These are phyloP conservation scores for Polietes domitor DNA, from an alignment of 2,888 invertebrate genomes.

Conservation along the genomic window DNA sequence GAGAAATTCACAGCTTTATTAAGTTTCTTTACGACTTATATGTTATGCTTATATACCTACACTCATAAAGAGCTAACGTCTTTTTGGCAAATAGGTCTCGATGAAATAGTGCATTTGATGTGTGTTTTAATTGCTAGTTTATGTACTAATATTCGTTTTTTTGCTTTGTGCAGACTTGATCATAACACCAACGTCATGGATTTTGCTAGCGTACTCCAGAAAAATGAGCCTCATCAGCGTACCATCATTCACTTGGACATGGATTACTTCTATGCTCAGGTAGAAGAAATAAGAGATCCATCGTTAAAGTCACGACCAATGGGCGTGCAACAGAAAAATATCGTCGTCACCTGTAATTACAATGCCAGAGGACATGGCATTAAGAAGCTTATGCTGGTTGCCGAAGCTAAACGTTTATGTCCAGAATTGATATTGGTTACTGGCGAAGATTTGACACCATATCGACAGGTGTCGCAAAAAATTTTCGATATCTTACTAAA, in stretches of 20 bases:
- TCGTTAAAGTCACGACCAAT: conserved; percentile 85
- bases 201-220: conserved; percentile 75
- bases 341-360: conserved; percentile 93
- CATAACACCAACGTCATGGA: conserved; percentile 71
- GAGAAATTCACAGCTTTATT: too few species aligned
- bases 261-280: conserved; percentile 93
- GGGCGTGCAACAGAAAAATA: conserved; percentile 92
- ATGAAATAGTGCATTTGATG: too few species aligned
- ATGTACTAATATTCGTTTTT: too few species aligned
- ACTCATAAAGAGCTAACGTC: too few species aligned
- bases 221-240: conserved; percentile 83
- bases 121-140: too few species aligned
- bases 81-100: too few species aligned
- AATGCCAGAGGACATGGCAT: conserved; percentile 89
- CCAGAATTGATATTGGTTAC: conserved; percentile 88
- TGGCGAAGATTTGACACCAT: conserved; percentile 92
- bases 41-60: too few species aligned
- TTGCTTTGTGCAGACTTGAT: neutral
- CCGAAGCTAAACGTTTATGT: conserved; percentile 88
- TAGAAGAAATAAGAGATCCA: conserved; percentile 89
- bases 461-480: conserved; percentile 89
- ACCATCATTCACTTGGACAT: conserved; percentile 91
- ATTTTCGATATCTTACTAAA: conserved; percentile 87
- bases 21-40: too few species aligned
- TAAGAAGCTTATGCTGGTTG: conserved; percentile 88